Conservation (phyloP, 2,113 vertebrate species). For the Phocoena phocoena region DNA sequence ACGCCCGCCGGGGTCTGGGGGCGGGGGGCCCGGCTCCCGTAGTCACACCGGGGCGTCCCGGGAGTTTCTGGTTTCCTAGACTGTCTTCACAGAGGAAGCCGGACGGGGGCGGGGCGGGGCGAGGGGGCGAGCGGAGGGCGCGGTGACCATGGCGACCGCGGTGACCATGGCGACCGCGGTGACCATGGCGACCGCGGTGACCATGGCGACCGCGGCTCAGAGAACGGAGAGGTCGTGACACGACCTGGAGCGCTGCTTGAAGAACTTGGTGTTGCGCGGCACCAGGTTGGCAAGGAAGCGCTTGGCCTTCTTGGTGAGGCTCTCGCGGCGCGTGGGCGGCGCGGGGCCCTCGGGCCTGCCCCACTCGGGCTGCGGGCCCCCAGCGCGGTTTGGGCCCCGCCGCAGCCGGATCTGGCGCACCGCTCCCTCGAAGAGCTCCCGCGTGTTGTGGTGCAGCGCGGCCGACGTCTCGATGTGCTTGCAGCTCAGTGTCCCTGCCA, state of each 20-base stretch:
- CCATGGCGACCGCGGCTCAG: constrained; percentile 69
- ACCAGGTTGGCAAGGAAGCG: constrained; percentile 91
- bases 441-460: constrained; percentile 91
- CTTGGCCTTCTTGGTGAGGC: constrained; percentile 91
- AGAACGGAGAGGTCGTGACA: constrained; percentile 91
- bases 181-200: constrained; percentile 65
- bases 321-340: constrained; percentile 85
- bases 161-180: constrained; percentile 59
- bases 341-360: constrained; percentile 69
- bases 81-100: constrained; percentile 11
- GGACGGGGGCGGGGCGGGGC: not conserved
- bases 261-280: constrained; percentile 89
- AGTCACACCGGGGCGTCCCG: not conserved
- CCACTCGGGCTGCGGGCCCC: not conserved
- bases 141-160: constrained; percentile 61
- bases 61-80: constrained; percentile 72
- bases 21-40: not conserved
- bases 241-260: constrained; percentile 92
- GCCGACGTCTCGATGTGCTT: constrained; percentile 92
- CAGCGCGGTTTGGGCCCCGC: constrained; percentile 58
- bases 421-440: constrained; percentile 88
- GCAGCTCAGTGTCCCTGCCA: constrained; percentile 89
- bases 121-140: not conserved
- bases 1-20: not conserved
- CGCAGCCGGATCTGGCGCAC: constrained; percentile 89